A percentile compares a stretch with the other conserved stretches of the same genome.
Conservation (phyloP, 1,140 invertebrate genomes). For the Plectrocnemia conspersa region DNA sequence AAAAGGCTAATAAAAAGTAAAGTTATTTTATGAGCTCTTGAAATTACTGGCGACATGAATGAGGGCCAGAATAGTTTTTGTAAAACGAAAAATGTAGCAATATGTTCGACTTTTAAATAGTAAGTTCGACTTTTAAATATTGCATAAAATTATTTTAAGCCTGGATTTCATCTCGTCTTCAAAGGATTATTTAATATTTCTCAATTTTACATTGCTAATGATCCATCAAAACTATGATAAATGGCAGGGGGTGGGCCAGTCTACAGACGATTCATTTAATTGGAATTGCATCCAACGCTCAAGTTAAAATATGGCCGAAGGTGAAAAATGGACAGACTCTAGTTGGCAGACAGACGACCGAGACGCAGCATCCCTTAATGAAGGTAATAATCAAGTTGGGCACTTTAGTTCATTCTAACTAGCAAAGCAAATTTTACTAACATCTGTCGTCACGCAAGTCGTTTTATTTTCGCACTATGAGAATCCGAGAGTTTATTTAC, state of each 20-base stretch:
- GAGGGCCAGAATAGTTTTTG: no score
- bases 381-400: background rate
- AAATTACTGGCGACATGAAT: no score
- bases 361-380: background rate
- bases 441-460: background rate
- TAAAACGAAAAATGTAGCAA: no score
- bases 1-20: no score
- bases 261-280: constrained; percentile 8
- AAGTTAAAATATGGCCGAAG: constrained; percentile 1
- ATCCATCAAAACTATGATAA: no score
- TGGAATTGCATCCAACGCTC: constrained; percentile 5
- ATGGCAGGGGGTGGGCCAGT: background rate
- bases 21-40: no score
- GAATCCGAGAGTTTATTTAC: background rate
- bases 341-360: background rate
- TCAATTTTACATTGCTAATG: no score
- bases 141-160: no score
- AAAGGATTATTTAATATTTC: no score
- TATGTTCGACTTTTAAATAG: no score
- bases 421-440: constrained; percentile 6
- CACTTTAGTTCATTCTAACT: background rate
- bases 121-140: no score
- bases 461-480: background rate
- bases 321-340: constrained; percentile 1
- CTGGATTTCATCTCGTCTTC: no score